These are phyloP conservation scores for Eonycteris spelaea DNA, from an alignment of 2,113 vertebrate genomes.

Conservation along the genomic window DNA sequence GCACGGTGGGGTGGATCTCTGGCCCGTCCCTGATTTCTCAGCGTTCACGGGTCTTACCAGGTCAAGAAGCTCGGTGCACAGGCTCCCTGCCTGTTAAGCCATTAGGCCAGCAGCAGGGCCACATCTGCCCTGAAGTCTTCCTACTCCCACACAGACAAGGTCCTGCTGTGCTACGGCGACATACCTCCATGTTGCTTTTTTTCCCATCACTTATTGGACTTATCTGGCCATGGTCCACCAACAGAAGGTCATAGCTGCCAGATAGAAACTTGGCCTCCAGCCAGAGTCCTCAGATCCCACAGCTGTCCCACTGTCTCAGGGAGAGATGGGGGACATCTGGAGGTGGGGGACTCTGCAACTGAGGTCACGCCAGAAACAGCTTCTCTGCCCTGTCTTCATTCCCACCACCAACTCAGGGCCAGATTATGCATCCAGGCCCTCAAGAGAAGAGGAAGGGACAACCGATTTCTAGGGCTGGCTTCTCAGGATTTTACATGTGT, in stretches of 20 bases:
- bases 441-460: background rate
- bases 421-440: too few relatives aligned
- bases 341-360: background rate
- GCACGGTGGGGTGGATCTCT: rapidly evolving
- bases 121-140: too few relatives aligned
- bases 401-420: background rate
- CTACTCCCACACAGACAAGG: too few relatives aligned
- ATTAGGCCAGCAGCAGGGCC: too few relatives aligned
- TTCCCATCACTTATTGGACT: background rate
- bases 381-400: background rate
- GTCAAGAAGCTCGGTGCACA: background rate
- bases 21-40: background rate
- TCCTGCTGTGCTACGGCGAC: background rate
- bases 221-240: background rate
- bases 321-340: background rate
- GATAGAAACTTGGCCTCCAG: background rate
- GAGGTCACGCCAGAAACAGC: background rate
- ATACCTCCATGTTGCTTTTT: background rate
- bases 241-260: background rate
- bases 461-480: background rate
- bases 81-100: background rate
- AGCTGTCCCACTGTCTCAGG: rapidly evolving
- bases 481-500: background rate
- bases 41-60: background rate
- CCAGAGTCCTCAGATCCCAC: background rate